phyloP scores from a whole-genome alignment of 2,888 invertebrate species.

The Drosophila greeni region DNA sequence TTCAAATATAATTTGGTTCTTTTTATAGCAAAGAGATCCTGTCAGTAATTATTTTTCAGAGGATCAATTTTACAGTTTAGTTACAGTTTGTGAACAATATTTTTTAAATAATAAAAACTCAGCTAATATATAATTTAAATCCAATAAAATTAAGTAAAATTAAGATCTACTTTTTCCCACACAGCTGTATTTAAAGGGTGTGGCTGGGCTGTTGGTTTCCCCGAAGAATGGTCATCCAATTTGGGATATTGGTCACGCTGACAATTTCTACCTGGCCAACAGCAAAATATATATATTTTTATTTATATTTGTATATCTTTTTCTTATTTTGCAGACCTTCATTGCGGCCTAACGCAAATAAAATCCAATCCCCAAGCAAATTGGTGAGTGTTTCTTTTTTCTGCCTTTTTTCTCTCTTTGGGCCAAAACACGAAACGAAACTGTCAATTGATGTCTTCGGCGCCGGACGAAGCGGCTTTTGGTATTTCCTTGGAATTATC shows the following conservation, averaged over 20 bases:
- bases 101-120: neutral
- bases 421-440: constrained; percentile 66
- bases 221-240: constrained; percentile 60
- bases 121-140: neutral
- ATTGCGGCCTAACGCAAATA: constrained; percentile 53
- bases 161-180: constrained; percentile 12
- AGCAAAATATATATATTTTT: constrained; percentile 1
- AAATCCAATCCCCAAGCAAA: constrained; percentile 60
- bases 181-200: constrained; percentile 34
- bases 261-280: constrained; percentile 62
- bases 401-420: constrained; percentile 29
- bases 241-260: constrained; percentile 39
- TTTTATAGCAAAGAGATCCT: no score
- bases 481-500: constrained; percentile 71
- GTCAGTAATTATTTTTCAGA: no score
- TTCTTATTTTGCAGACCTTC: constrained; percentile 65
- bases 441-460: constrained; percentile 70
- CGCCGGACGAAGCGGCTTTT: constrained; percentile 52
- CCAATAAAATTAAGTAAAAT: neutral
- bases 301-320: constrained; percentile 23
- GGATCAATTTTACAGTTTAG: no score
- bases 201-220: constrained; percentile 38
- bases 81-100: neutral
- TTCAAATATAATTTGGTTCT: no score
- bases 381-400: constrained; percentile 37